Percentiles rank a stretch among this genome's conserved stretches.
phyloP scores from a whole-genome alignment of 1,140 invertebrate genomes.

The Parapsyche elsis region DNA sequence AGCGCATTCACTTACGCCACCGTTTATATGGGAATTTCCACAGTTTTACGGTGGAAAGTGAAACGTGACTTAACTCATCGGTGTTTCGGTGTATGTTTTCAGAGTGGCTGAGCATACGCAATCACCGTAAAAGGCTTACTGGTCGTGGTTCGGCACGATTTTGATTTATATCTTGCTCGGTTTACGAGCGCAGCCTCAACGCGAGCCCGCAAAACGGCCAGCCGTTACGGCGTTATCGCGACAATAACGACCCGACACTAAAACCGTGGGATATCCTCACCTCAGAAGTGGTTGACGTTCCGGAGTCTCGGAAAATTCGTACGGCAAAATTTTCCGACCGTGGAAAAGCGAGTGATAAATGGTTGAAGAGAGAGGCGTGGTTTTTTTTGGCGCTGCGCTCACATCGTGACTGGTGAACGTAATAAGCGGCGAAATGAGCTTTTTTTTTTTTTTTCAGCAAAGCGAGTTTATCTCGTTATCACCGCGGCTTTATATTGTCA shows the following conservation, averaged over 20 bases:
- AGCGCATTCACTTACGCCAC: too few species aligned
- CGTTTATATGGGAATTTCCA: too few species aligned
- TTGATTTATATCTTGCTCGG: slow-evolving; percentile 11
- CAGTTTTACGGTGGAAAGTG: background rate
- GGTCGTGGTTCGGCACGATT: background rate
- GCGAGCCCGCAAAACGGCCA: background rate
- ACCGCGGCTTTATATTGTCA: background rate
- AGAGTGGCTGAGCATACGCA: slow-evolving; percentile 10
- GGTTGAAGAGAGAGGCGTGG: too few species aligned
- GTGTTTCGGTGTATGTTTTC: too few species aligned
- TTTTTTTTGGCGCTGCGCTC: background rate
- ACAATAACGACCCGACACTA: background rate
- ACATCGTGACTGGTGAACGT: too few species aligned
- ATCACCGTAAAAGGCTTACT: slow-evolving; percentile 3
- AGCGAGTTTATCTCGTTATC: slow-evolving; percentile 20
- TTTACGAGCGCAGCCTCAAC: background rate
- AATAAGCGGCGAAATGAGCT: background rate
- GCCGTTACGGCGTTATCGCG: background rate
- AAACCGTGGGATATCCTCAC: too few species aligned
- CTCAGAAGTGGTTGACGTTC: background rate
- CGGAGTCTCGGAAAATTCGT: background rate
- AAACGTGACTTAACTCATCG: slow-evolving; percentile 22
- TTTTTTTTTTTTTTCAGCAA: background rate
- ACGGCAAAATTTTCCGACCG: background rate
- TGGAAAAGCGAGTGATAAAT: too few species aligned